A percentile compares a stretch with the other conserved stretches of the same genome.
Evolutionary conservation across 2,113 vertebrate species (phyloP).

Genomic region (Glaucomys volans): DNA sequence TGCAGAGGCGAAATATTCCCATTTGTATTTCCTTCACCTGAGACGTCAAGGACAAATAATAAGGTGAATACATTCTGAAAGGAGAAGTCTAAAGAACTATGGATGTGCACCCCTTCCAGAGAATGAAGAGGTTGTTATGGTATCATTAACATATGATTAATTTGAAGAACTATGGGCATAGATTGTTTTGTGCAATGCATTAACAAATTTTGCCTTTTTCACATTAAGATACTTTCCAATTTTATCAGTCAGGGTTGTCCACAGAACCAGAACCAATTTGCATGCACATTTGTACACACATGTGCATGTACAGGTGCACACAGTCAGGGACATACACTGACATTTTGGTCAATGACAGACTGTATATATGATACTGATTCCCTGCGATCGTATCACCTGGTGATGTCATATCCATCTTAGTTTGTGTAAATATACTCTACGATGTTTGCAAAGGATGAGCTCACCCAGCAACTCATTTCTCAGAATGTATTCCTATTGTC

Average conservation of each 20-base stretch:
- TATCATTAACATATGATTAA: neutral
- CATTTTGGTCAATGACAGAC: neutral
- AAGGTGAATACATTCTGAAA: neutral
- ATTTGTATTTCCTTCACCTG: neutral
- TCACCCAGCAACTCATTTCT: neutral
- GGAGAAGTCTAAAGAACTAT: neutral
- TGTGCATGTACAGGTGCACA: too few relatives aligned
- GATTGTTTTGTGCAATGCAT: neutral
- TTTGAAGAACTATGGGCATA: neutral
- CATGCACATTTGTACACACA: neutral
- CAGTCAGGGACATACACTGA: neutral
- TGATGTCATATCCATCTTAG: neutral
- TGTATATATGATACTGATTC: too few relatives aligned
- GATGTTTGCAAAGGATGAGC: neutral
- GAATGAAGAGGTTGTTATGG: neutral
- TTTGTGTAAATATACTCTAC: neutral
- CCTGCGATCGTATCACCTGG: neutral
- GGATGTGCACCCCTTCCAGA: neutral
- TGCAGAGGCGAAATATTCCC: neutral
- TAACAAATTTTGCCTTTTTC: neutral
- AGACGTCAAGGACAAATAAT: constrained; percentile 29
- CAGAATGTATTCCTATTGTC: neutral
- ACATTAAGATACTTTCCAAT: neutral
- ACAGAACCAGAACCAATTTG: neutral
- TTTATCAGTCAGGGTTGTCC: neutral